Percentiles rank a stretch among this genome's conserved stretches.
Conservation (phyloP, 2,797 vertebrate species). For the Sebastolobus alascanus region DNA sequence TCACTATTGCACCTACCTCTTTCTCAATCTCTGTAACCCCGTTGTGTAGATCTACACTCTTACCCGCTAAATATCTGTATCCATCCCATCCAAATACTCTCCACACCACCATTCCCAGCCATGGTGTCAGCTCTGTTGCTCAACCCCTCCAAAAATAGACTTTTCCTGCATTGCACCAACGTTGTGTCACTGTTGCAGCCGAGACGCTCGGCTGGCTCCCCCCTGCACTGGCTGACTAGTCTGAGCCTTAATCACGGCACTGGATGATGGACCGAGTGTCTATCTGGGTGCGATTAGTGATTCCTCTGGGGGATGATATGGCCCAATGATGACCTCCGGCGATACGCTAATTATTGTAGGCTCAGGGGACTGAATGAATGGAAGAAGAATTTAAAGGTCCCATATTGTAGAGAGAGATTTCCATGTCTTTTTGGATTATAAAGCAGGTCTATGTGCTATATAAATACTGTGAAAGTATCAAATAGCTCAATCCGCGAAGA, state of each 20-base stretch:
- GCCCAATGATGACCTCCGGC: constrained; percentile 66
- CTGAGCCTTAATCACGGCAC: constrained; percentile 70
- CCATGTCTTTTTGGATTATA: neutral
- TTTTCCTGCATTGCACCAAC: constrained; percentile 86
- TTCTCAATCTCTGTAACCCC: neutral
- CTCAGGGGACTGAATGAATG: constrained; percentile 33
- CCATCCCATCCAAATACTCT: constrained; percentile 34
- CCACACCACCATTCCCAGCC: constrained; percentile 62
- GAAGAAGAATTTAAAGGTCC: neutral
- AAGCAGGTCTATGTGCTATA: neutral
- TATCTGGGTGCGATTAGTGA: constrained; percentile 70
- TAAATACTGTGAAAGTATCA: neutral
- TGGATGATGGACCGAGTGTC: constrained; percentile 59
- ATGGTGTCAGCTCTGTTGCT: constrained; percentile 74
- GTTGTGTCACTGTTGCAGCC: constrained; percentile 79
- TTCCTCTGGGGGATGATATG: constrained; percentile 63
- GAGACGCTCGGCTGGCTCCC: constrained; percentile 62
- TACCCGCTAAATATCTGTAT: constrained; percentile 36
- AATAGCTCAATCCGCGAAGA: no score
- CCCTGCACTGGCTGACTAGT: constrained; percentile 59
- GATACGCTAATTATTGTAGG: constrained; percentile 65
- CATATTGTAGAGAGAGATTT: neutral
- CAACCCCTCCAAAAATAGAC: constrained; percentile 85
- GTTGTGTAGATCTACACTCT: constrained; percentile 12
- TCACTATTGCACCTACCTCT: neutral